Percentiles rank a stretch among this genome's conserved stretches.
Conservation (phyloP, 2,888 invertebrate genomes). For the Encarsia formosa region DNA sequence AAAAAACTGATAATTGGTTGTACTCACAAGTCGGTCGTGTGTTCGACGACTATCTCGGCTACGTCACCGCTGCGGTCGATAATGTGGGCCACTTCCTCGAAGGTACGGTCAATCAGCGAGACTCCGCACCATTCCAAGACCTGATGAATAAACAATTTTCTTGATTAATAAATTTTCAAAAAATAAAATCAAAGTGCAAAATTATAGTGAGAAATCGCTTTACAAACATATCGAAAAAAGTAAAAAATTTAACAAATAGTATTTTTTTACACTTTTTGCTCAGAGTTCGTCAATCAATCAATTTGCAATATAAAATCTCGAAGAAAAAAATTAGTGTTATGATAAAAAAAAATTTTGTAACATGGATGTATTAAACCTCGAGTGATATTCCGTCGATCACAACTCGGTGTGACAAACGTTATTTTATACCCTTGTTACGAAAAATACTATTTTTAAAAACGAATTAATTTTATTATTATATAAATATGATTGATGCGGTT, state of each 20-base stretch:
- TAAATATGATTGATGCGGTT: no score
- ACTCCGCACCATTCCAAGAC: slow-evolving; percentile 91
- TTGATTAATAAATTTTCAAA: neutral
- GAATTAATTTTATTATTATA: no score
- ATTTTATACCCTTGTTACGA: no score
- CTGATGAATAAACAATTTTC: no score
- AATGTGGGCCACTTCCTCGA: slow-evolving; percentile 88
- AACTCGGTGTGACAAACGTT: no score
- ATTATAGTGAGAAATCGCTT: neutral
- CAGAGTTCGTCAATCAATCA: no score
- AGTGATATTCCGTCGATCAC: no score
- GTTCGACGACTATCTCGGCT: slow-evolving; percentile 82
- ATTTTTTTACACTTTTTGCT: neutral
- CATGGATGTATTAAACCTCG: no score
- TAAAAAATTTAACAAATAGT: neutral
- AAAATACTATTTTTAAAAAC: no score
- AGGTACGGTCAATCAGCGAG: slow-evolving; percentile 83
- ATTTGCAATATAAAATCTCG: no score
- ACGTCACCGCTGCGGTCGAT: slow-evolving; percentile 83
- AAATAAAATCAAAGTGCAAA: neutral
- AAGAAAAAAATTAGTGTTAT: no score
- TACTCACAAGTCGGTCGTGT: slow-evolving; percentile 64
- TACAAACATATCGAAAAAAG: neutral
- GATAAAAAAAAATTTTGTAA: no score
- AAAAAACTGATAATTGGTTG: neutral